A percentile compares a stretch with the other conserved stretches of the same genome.
Evolutionary conservation across 1,140 invertebrate genomes (phyloP).

Genomic region (Diabrotica virgifera): DNA sequence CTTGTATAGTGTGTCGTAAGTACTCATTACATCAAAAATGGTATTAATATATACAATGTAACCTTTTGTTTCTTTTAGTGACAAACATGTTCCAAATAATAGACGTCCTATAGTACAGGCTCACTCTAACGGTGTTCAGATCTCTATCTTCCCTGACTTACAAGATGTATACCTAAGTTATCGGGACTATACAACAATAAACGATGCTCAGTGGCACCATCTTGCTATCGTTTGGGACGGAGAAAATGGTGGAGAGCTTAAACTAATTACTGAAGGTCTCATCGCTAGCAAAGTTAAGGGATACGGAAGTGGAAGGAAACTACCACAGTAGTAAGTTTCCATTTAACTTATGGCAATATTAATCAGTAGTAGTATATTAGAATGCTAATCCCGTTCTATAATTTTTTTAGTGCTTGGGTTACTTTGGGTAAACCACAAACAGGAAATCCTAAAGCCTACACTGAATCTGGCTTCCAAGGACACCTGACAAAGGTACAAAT

Average conservation of each 20-base stretch:
- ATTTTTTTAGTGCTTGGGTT: slow-evolving; percentile 76
- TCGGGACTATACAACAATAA: slow-evolving; percentile 87
- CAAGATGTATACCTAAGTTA: slow-evolving; percentile 90
- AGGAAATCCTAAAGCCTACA: slow-evolving; percentile 69
- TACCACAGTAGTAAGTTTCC: slow-evolving; percentile 73
- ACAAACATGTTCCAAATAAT: slow-evolving; percentile 74
- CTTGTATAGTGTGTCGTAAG: slow-evolving; percentile 79
- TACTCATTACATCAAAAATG: slow-evolving; percentile 21
- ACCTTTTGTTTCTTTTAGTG: slow-evolving; percentile 50
- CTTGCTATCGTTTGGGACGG: slow-evolving; percentile 91
- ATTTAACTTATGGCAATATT: too few relatives aligned
- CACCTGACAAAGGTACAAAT: slow-evolving; percentile 92
- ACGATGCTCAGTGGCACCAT: slow-evolving; percentile 96
- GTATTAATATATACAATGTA: slow-evolving; percentile 1
- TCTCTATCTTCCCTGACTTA: slow-evolving; percentile 82
- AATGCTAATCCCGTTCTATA: neutral
- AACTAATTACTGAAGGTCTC: slow-evolving; percentile 87
- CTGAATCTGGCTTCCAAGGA: slow-evolving; percentile 89
- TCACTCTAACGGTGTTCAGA: slow-evolving; percentile 84
- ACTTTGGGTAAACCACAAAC: slow-evolving; percentile 85
- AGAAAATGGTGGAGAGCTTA: slow-evolving; percentile 76
- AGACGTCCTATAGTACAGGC: slow-evolving; percentile 81
- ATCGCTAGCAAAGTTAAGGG: slow-evolving; percentile 86
- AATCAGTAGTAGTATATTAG: neutral
- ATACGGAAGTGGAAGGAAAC: slow-evolving; percentile 73